Percentiles rank a stretch among this genome's conserved stretches.
Evolutionary conservation across 2,113 vertebrate genomes (phyloP).

Genomic region (Sylvia atricapilla): DNA sequence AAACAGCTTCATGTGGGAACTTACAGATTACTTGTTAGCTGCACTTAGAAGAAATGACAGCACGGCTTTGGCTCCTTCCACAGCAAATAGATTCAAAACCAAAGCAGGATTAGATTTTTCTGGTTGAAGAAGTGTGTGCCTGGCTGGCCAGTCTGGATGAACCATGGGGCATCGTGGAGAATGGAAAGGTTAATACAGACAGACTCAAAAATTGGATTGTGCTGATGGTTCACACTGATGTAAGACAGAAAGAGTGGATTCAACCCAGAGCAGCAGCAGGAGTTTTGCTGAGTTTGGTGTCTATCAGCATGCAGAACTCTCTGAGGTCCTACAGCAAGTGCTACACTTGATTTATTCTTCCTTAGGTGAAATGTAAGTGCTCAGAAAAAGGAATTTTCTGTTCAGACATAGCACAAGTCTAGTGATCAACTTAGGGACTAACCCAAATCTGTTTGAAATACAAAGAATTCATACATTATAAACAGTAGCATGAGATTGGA

Average conservation of each 20-base stretch:
- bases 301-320: background rate
- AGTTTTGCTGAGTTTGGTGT: background rate
- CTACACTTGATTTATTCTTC: background rate
- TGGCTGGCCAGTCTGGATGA: background rate
- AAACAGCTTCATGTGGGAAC: background rate
- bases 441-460: background rate
- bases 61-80: background rate
- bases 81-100: background rate
- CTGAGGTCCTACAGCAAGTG: background rate
- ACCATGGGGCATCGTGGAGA: background rate
- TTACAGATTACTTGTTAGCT: background rate
- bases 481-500: background rate
- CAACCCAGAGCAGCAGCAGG: background rate
- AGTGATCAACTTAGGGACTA: rapidly evolving
- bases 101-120: background rate
- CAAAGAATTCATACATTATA: rapidly evolving
- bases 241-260: background rate
- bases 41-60: background rate
- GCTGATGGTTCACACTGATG: background rate
- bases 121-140: background rate
- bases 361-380: background rate
- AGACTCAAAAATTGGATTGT: background rate
- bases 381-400: background rate
- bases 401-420: background rate
- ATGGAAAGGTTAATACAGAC: too few species aligned